Evolutionary conservation across 2,888 invertebrate species (phyloP).

Genomic region (Mythimna vitellina): DNA sequence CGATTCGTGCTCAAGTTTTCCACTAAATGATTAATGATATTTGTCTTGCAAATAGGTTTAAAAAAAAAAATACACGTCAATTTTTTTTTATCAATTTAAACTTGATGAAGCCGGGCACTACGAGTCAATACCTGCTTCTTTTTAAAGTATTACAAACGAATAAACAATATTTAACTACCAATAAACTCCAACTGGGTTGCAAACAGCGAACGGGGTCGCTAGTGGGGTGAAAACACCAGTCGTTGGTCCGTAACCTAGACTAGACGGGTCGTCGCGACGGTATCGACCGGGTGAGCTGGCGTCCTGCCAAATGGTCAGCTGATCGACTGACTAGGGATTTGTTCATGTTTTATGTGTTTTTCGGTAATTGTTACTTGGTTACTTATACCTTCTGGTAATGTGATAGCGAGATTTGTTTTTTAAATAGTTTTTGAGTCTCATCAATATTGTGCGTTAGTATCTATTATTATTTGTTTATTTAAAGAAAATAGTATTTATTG

Average conservation of each 20-base stretch:
- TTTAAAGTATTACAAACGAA: slow-evolving; percentile 19
- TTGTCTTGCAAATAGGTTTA: too few relatives aligned
- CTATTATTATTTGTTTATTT: too few relatives aligned
- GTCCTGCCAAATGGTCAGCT: slow-evolving; percentile 62
- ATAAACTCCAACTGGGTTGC: slow-evolving; percentile 44
- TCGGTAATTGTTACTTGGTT: neutral
- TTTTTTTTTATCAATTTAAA: too few relatives aligned
- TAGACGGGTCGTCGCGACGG: slow-evolving; percentile 42
- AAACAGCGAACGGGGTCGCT: slow-evolving; percentile 50
- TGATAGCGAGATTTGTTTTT: neutral
- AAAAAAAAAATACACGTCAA: too few relatives aligned
- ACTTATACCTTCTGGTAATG: neutral
- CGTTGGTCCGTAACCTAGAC: slow-evolving; percentile 46
- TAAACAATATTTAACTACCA: slow-evolving; percentile 34
- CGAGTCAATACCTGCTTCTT: neutral
- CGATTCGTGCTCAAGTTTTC: too few relatives aligned
- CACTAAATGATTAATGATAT: too few relatives aligned
- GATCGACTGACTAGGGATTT: slow-evolving; percentile 35
- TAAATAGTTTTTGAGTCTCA: neutral
- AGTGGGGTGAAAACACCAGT: slow-evolving; percentile 37
- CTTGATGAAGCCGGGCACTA: too few relatives aligned
- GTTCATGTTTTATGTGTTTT: slow-evolving; percentile 19
- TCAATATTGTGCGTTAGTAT: neutral
- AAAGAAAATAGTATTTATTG: too few relatives aligned
- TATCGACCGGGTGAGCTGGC: slow-evolving; percentile 67